phyloP scores from a whole-genome alignment of 2,888 invertebrate genomes.

The Strigamia transsilvanica region DNA sequence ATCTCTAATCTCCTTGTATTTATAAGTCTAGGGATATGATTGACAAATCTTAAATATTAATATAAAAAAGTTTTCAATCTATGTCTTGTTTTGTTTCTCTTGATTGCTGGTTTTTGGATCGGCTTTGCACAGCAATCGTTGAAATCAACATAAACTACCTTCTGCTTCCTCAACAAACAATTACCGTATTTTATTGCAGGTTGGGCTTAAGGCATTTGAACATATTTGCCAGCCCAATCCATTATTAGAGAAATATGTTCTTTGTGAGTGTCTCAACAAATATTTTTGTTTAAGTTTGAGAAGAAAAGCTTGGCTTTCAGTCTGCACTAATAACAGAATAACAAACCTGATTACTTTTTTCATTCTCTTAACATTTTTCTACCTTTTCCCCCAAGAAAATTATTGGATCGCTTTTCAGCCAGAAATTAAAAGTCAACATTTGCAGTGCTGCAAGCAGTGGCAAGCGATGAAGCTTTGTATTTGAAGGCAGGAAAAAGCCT shows the following conservation, averaged over 20 bases:
- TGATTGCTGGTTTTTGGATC: too few relatives aligned
- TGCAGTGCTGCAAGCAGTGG: constrained; percentile 32
- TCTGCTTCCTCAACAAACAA: neutral
- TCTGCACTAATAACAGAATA: constrained; percentile 12
- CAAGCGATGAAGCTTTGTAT: constrained; percentile 33
- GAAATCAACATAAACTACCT: too few relatives aligned
- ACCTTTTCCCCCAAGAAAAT: constrained; percentile 13
- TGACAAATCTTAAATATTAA: too few relatives aligned
- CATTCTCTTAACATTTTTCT: constrained; percentile 10
- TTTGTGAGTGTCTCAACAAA: neutral
- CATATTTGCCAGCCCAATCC: neutral
- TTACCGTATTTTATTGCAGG: neutral
- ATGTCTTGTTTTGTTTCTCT: too few relatives aligned
- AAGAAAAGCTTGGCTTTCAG: neutral
- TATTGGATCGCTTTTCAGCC: constrained; percentile 40
- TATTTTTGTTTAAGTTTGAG: neutral
- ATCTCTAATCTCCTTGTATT: too few relatives aligned
- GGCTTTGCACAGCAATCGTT: too few relatives aligned
- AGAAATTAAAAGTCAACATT: constrained; percentile 49
- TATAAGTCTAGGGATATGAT: too few relatives aligned
- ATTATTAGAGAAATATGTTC: neutral
- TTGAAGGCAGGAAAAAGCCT: constrained; percentile 42
- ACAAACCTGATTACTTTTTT: neutral
- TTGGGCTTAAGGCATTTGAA: neutral
- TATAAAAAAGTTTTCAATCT: too few relatives aligned